These are phyloP conservation scores for Tribolium madens DNA, from an alignment of 1,140 invertebrate genomes.

Conservation along the genomic window DNA sequence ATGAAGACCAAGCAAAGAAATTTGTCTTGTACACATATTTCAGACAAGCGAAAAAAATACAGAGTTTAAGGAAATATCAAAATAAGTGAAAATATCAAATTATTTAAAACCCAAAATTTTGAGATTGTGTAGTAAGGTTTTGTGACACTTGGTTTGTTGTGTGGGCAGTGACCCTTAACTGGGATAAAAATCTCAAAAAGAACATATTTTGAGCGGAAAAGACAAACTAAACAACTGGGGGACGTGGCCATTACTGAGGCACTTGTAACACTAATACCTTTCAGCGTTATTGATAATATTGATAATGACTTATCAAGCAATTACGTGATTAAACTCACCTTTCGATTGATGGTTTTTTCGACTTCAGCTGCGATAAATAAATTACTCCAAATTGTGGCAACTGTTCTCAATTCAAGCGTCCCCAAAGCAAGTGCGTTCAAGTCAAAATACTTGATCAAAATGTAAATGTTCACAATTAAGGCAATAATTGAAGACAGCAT, in stretches of 20 bases:
- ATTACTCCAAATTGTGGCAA: neutral
- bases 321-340: neutral
- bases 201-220: neutral
- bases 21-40: neutral
- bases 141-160: neutral
- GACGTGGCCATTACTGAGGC: neutral
- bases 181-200: neutral
- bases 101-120: neutral
- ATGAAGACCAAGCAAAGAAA: neutral
- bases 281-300: neutral
- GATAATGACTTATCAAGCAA: too few species aligned
- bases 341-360: neutral
- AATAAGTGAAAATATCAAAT: neutral
- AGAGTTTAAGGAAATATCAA: neutral
- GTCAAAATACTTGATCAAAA: neutral
- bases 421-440: neutral
- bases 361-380: neutral
- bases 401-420: neutral
- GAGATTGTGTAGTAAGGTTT: neutral
- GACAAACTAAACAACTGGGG: neutral
- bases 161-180: neutral
- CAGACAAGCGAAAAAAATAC: neutral
- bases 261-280: neutral
- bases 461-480: slow-evolving; percentile 6
- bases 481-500: neutral